phyloP scores from a whole-genome alignment of 1,140 invertebrate species.

The Panonychus citri region DNA sequence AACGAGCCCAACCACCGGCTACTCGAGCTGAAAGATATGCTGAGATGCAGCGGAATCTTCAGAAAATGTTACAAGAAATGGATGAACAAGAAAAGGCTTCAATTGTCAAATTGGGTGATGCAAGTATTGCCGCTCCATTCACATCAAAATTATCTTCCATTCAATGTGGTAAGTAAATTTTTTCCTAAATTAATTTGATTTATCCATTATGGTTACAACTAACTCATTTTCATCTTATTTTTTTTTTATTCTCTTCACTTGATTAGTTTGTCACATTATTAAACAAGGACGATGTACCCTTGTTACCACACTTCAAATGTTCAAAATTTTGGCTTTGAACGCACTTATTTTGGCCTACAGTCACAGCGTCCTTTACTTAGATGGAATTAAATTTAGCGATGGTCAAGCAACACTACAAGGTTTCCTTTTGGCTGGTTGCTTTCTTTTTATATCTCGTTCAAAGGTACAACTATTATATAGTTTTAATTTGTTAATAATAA shows the following conservation, averaged over 20 bases:
- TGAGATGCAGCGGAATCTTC: slow-evolving; percentile 27
- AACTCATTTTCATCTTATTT: not conserved
- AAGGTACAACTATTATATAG: slow-evolving; percentile 37
- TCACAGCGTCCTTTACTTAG: slow-evolving; percentile 91
- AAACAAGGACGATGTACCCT: slow-evolving; percentile 96
- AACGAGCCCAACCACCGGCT: not conserved
- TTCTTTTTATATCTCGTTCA: slow-evolving; percentile 90
- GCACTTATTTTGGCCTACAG: slow-evolving; percentile 92
- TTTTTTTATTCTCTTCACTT: slow-evolving; percentile 18
- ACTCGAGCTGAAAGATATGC: not conserved
- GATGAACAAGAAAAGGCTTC: slow-evolving; percentile 70
- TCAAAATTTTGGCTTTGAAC: slow-evolving; percentile 97
- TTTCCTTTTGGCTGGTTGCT: slow-evolving; percentile 76
- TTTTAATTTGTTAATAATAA: too few relatives aligned
- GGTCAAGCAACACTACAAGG: slow-evolving; percentile 76
- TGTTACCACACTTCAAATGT: slow-evolving; percentile 98
- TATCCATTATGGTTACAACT: not conserved
- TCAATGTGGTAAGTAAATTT: slow-evolving; percentile 52
- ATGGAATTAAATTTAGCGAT: slow-evolving; percentile 94
- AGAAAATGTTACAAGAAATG: slow-evolving; percentile 61
- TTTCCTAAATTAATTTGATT: not conserved
- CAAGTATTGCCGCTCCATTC: slow-evolving; percentile 95
- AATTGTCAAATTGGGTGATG: slow-evolving; percentile 86
- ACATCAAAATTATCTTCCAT: slow-evolving; percentile 93
- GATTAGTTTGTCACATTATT: slow-evolving; percentile 90